Evolutionary conservation across 1,140 invertebrate species (phyloP).

Genomic region (Aleiodes sp.): DNA sequence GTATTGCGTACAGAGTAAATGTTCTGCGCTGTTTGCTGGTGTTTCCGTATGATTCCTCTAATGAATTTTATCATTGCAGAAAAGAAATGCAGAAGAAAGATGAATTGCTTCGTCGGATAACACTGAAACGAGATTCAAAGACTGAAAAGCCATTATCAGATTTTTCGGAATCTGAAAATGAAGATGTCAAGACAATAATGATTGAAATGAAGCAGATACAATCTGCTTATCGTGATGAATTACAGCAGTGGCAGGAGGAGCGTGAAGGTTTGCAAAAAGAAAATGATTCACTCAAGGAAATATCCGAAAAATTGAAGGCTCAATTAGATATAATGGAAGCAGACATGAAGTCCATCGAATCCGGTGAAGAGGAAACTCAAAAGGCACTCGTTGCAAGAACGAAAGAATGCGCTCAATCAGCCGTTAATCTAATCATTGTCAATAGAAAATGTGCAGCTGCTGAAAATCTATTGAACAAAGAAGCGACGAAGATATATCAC

Average conservation of each 20-base stretch:
- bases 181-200: slow-evolving; percentile 45
- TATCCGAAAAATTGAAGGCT: slow-evolving; percentile 34
- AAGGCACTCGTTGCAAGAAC: slow-evolving; percentile 42
- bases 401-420: slow-evolving; percentile 42
- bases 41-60: no score
- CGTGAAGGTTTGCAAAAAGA: slow-evolving; percentile 40
- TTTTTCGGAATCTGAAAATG: slow-evolving; percentile 39
- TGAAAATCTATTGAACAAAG: slow-evolving; percentile 51
- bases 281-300: slow-evolving; percentile 42
- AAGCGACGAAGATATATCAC: slow-evolving; percentile 50
- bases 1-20: no score
- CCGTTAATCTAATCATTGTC: slow-evolving; percentile 40
- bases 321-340: slow-evolving; percentile 48
- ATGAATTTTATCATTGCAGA: no score
- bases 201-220: slow-evolving; percentile 49
- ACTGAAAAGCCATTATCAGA: slow-evolving; percentile 33
- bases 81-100: slow-evolving; percentile 51
- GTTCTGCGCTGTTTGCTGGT: no score
- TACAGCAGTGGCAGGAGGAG: slow-evolving; percentile 46
- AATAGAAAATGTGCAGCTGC: slow-evolving; percentile 50
- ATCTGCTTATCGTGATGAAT: slow-evolving; percentile 40
- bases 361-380: slow-evolving; percentile 44
- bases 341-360: slow-evolving; percentile 43
- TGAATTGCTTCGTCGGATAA: slow-evolving; percentile 35
- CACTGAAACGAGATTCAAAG: slow-evolving; percentile 30